Evolutionary conservation across 2,888 invertebrate species (phyloP).

Genomic region (Nemurella pictetii): DNA sequence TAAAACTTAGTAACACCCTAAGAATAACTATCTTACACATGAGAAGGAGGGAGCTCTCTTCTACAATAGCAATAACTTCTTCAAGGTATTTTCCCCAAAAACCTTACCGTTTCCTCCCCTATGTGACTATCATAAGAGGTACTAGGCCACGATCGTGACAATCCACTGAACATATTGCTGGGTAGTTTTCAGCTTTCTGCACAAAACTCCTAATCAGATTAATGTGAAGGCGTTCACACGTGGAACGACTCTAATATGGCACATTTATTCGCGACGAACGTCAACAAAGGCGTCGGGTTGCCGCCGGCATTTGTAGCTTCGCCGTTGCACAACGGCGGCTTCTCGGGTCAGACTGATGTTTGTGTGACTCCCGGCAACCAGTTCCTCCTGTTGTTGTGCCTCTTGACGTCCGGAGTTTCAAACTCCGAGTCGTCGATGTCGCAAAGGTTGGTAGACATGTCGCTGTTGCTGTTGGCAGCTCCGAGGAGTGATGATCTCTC

Average conservation of each 20-base stretch:
- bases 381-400: slow-evolving; percentile 48
- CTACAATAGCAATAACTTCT: background rate
- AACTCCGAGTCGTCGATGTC: slow-evolving; percentile 86
- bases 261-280: slow-evolving; percentile 22
- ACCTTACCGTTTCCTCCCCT: background rate
- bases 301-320: background rate
- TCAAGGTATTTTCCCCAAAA: background rate
- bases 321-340: slow-evolving; percentile 20
- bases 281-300: background rate
- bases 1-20: background rate
- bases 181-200: background rate
- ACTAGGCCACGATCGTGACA: background rate
- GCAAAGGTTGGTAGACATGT: slow-evolving; percentile 84
- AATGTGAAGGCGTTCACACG: background rate
- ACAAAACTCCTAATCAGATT: background rate
- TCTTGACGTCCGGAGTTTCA: slow-evolving; percentile 58
- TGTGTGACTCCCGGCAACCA: slow-evolving; percentile 54
- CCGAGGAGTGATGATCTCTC: slow-evolving; percentile 77
- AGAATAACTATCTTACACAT: background rate
- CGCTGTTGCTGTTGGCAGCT: slow-evolving; percentile 75
- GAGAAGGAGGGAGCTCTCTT: background rate
- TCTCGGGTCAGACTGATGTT: slow-evolving; percentile 53
- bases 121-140: background rate
- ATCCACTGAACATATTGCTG: background rate
- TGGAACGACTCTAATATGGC: slow-evolving; percentile 32